These are phyloP conservation scores for Phaenicophaeus curvirostris DNA, from an alignment of 2,797 vertebrate genomes.

Conservation along the genomic window DNA sequence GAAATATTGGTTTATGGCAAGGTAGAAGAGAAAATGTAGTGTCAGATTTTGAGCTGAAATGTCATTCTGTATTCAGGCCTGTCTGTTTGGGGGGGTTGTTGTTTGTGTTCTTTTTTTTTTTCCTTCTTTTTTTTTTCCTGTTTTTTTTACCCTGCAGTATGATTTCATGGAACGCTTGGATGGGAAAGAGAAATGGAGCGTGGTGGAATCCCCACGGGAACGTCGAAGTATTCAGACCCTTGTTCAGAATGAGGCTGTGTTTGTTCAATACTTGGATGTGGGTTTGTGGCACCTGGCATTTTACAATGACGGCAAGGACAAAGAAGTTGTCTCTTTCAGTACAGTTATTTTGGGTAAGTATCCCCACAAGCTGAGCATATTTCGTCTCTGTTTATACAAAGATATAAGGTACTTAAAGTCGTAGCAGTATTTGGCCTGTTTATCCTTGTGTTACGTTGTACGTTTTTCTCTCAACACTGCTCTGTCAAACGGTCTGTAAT, in stretches of 20 bases:
- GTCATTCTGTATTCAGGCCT: neutral
- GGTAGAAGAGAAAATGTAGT: neutral
- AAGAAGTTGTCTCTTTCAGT: slow-evolving; percentile 93
- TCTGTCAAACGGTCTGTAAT: neutral
- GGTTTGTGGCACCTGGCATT: slow-evolving; percentile 97
- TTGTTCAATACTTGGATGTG: slow-evolving; percentile 94
- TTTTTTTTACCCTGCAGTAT: slow-evolving; percentile 79
- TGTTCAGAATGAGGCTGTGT: slow-evolving; percentile 95
- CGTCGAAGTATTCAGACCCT: slow-evolving; percentile 95
- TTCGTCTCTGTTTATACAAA: neutral
- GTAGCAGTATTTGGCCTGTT: neutral
- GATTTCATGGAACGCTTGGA: slow-evolving; percentile 98
- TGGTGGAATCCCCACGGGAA: slow-evolving; percentile 93
- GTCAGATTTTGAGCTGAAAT: neutral
- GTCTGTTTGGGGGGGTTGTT: neutral
- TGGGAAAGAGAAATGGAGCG: slow-evolving; percentile 98
- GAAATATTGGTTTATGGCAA: neutral
- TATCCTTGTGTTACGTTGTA: neutral
- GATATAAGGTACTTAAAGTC: neutral
- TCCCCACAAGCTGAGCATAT: neutral
- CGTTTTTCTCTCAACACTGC: rapidly evolving
- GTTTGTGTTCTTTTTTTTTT: neutral
- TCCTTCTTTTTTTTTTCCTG: rapidly evolving
- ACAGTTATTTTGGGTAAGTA: slow-evolving; percentile 91
- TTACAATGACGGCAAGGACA: slow-evolving; percentile 97